A percentile compares a stretch with the other conserved stretches of the same genome.
These are phyloP conservation scores for Oscheius sp. DNA, from an alignment of 2,888 invertebrate species.

Conservation along the genomic window DNA sequence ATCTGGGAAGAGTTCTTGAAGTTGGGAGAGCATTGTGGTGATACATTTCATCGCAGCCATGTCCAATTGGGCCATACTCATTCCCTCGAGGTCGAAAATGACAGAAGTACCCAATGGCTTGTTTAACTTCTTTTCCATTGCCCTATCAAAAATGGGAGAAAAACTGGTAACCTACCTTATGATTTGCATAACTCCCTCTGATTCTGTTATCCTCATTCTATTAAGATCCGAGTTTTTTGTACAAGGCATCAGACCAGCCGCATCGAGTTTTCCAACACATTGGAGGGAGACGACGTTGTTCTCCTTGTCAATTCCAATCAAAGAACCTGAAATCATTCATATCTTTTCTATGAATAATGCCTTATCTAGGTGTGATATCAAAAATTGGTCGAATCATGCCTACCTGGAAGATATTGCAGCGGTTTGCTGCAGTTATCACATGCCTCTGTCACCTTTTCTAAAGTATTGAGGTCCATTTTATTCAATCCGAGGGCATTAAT, in stretches of 20 bases:
- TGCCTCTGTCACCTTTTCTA: slow-evolving; percentile 54
- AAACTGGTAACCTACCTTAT: slow-evolving; percentile 41
- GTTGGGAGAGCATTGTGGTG: slow-evolving; percentile 56
- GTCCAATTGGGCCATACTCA: slow-evolving; percentile 57
- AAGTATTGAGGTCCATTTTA: slow-evolving; percentile 50
- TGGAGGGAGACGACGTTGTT: slow-evolving; percentile 62
- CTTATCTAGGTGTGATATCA: background rate
- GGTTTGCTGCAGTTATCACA: slow-evolving; percentile 52
- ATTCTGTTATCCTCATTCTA: slow-evolving; percentile 62
- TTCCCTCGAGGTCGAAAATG: slow-evolving; percentile 64
- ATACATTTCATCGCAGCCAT: slow-evolving; percentile 57
- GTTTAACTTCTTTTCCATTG: slow-evolving; percentile 51
- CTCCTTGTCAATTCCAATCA: slow-evolving; percentile 63
- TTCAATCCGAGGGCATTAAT: slow-evolving; percentile 60
- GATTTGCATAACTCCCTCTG: slow-evolving; percentile 65
- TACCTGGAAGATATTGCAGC: slow-evolving; percentile 53
- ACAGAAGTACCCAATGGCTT: slow-evolving; percentile 61
- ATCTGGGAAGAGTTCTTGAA: slow-evolving; percentile 67
- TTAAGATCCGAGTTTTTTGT: slow-evolving; percentile 59
- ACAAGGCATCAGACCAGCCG: slow-evolving; percentile 54
- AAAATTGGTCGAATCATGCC: background rate
- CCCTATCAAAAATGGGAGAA: slow-evolving; percentile 28
- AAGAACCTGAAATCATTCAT: slow-evolving; percentile 40
- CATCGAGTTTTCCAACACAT: slow-evolving; percentile 61
- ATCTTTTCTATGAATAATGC: background rate